phyloP scores from a whole-genome alignment of 2,888 invertebrate genomes.

The Chesias legatella region DNA sequence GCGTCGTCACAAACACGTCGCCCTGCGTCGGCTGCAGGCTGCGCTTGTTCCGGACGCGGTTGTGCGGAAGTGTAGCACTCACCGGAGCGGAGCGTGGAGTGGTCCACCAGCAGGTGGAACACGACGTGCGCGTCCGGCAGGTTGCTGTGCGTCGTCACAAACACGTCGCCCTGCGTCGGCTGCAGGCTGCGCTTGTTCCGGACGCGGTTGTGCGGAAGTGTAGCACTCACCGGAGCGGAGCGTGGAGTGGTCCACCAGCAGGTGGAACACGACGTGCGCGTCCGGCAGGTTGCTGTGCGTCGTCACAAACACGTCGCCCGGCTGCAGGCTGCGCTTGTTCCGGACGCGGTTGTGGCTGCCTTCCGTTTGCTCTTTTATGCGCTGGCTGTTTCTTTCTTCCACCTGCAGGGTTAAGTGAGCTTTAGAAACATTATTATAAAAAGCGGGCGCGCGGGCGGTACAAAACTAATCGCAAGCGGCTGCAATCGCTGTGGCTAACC shows the following conservation, averaged over 20 bases:
- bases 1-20: conserved; percentile 91
- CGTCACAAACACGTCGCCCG: conserved; percentile 94
- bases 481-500: too few relatives aligned
- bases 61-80: too few relatives aligned
- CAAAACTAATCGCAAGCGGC: too few relatives aligned
- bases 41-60: too few relatives aligned
- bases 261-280: conserved; percentile 97
- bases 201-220: too few relatives aligned
- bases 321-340: conserved; percentile 83
- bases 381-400: conserved; percentile 47
- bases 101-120: conserved; percentile 97
- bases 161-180: conserved; percentile 93
- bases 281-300: conserved; percentile 96
- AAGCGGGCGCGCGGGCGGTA: too few relatives aligned
- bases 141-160: conserved; percentile 94
- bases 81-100: conserved; percentile 78
- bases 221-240: conserved; percentile 53
- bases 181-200: conserved; percentile 83
- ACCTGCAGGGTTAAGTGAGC: conserved; percentile 38
- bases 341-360: too few relatives aligned
- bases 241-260: conserved; percentile 91
- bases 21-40: conserved; percentile 89
- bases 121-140: conserved; percentile 96
- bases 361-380: conserved; percentile 38
- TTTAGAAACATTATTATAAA: too few relatives aligned